phyloP scores from a whole-genome alignment of 2,888 invertebrate genomes.

The Dasypolia templi region DNA sequence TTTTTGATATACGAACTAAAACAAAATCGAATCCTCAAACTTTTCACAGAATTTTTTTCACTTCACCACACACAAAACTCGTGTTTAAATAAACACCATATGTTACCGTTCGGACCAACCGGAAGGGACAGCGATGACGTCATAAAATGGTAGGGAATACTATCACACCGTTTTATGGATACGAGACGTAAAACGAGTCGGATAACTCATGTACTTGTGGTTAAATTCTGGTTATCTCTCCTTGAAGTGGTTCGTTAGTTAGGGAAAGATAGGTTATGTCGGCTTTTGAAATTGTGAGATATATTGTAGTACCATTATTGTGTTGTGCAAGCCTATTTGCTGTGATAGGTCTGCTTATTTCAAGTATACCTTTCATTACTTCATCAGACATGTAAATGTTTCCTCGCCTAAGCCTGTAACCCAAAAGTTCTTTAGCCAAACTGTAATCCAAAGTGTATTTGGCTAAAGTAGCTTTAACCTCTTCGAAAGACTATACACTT shows the following conservation, averaged over 20 bases:
- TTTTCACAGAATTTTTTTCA: slow-evolving; percentile 20
- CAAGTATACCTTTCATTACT: slow-evolving; percentile 5
- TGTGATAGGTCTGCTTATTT: neutral
- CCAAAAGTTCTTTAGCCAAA: slow-evolving; percentile 21
- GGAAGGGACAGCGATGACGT: slow-evolving; percentile 66
- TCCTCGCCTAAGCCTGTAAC: slow-evolving; percentile 8
- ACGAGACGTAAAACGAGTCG: slow-evolving; percentile 54
- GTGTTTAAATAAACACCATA: slow-evolving; percentile 64
- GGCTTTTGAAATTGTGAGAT: slow-evolving; percentile 11
- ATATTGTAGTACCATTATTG: slow-evolving; percentile 33
- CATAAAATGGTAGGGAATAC: slow-evolving; percentile 63
- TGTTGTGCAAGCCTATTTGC: neutral
- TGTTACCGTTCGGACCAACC: slow-evolving; percentile 58
- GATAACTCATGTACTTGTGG: slow-evolving; percentile 62
- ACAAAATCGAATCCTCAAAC: slow-evolving; percentile 7
- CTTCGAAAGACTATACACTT: slow-evolving; percentile 16
- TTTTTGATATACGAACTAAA: too few relatives aligned
- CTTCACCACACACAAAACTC: slow-evolving; percentile 35
- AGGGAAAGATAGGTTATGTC: neutral
- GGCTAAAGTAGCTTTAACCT: neutral
- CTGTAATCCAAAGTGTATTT: slow-evolving; percentile 23
- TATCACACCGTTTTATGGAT: slow-evolving; percentile 62
- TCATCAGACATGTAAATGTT: slow-evolving; percentile 49
- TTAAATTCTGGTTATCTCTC: slow-evolving; percentile 57
- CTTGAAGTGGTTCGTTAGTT: slow-evolving; percentile 39